Evolutionary conservation across 1,140 invertebrate species (phyloP), one percentile per base, ranked within the genome.

Genomic region (Trichoplusia ni): DNA sequence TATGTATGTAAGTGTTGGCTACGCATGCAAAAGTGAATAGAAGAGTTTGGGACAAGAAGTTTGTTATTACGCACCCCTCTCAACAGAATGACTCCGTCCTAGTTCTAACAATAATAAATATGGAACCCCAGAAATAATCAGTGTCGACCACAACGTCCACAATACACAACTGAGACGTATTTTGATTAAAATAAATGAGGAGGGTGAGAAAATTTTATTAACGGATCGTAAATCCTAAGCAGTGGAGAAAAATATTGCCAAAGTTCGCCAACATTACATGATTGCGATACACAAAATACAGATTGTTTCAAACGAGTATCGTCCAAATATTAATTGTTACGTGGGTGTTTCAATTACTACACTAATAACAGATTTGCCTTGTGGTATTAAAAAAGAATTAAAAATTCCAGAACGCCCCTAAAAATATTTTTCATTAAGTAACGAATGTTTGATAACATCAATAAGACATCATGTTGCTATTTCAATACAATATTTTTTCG

Each of bases 131-230:
- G 40, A 64, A 44, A 60, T 44, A 67, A 69, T 62, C 60, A 73
- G 53, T 61, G 58, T 46, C 60, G 27, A 29, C 62, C 53, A 21
- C 33, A 44, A 46, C 29, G 42, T 21, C 56, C 25, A 61, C 49
- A 44, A 54, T 29, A 64, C 38, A 62, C 21, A 27, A 58, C 35
- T 25, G 37, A 58, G 38, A 58, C 23, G 37, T 58, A 58, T 51
- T 67, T 71, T 69, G 58, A 77, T 69, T 69, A 71, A 65, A 64
- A 80, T 73, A 64, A 72, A 75, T 77, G 58, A 63, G 54, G 40
- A 58, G 72, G 70, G 70, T 53, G 69, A 62, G 54, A 61, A 73
- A 79, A 79, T 73, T 75, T 62, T 66, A 73, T 74, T 77, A 79
- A 68, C 67, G 54, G 33, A 21, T 38, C 47, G 21, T 18, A 46